Percentiles rank a stretch among this genome's conserved stretches.
Conservation (phyloP, 35 echinoderm and acorn worm genomes). For the Lytechinus pictus region DNA sequence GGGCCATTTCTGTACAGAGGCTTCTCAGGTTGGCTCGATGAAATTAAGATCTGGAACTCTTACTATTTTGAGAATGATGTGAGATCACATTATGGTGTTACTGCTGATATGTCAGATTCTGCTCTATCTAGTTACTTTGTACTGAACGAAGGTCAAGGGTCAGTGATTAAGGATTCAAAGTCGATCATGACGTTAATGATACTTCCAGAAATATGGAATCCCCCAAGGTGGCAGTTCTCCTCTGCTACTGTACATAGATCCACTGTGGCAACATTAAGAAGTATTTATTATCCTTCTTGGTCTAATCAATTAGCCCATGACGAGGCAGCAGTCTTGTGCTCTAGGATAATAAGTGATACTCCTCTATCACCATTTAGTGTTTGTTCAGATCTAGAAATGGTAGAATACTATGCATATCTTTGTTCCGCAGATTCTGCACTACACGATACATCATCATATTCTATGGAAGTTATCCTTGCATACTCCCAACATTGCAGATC, state of each 20-base stretch:
- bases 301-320: slow-evolving; percentile 1
- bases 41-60: slow-evolving; percentile 82
- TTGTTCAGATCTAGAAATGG: slow-evolving; percentile 34
- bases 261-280: background rate
- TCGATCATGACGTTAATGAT: slow-evolving; percentile 54
- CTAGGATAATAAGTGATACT: slow-evolving; percentile 19
- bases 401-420: slow-evolving; percentile 64
- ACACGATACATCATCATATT: slow-evolving; percentile 1
- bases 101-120: background rate
- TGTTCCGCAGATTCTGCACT: slow-evolving; percentile 70
- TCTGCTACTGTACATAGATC: slow-evolving; percentile 50
- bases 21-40: slow-evolving; percentile 83
- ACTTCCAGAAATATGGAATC: slow-evolving; percentile 57
- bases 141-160: slow-evolving; percentile 83
- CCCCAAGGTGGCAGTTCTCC: slow-evolving; percentile 74
- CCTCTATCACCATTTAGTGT: slow-evolving; percentile 29
- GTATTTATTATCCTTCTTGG: slow-evolving; percentile 23
- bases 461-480: slow-evolving; percentile 79
- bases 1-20: slow-evolving; percentile 64
- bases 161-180: slow-evolving; percentile 62
- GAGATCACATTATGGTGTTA: slow-evolving; percentile 11
- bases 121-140: slow-evolving; percentile 72
- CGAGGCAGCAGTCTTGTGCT: slow-evolving; percentile 43
- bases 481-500: slow-evolving; percentile 74
- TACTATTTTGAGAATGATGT: slow-evolving; percentile 53